Evolutionary conservation across 2,888 invertebrate genomes (phyloP).

Genomic region (Adineta ricciae): DNA sequence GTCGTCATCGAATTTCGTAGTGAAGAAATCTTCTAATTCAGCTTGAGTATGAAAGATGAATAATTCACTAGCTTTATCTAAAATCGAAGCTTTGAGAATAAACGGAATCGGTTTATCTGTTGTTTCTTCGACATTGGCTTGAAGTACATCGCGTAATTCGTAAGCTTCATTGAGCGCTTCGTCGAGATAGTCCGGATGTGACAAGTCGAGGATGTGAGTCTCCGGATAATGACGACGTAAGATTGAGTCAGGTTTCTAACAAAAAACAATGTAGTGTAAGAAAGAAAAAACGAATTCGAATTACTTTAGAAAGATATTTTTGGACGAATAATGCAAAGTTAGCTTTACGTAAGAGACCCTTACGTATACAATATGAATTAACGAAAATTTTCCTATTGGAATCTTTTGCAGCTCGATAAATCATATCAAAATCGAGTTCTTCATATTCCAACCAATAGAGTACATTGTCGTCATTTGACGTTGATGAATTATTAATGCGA

Average conservation of each 20-base stretch:
- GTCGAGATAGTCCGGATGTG: constrained; percentile 27
- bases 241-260: background rate
- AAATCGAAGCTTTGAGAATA: constrained; percentile 27
- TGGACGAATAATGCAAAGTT: constrained; percentile 14
- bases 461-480: background rate
- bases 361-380: constrained; percentile 30
- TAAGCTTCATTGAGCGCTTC: constrained; percentile 31
- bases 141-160: constrained; percentile 23
- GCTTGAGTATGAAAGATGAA: constrained; percentile 26
- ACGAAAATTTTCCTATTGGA: constrained; percentile 18
- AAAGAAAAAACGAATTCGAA: background rate
- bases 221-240: constrained; percentile 24
- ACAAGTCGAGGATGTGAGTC: constrained; percentile 23
- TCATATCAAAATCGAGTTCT: constrained; percentile 29
- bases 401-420: background rate
- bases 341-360: constrained; percentile 30
- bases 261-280: background rate
- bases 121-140: background rate
- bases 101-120: background rate
- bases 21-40: constrained; percentile 26
- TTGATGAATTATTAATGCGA: background rate
- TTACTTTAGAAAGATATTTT: constrained; percentile 25
- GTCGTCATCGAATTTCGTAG: background rate
- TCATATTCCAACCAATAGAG: constrained; percentile 30
- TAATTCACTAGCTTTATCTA: constrained; percentile 29